phyloP scores from a whole-genome alignment of 2,888 invertebrate genomes.

The Bembecia ichneumoniformis region DNA sequence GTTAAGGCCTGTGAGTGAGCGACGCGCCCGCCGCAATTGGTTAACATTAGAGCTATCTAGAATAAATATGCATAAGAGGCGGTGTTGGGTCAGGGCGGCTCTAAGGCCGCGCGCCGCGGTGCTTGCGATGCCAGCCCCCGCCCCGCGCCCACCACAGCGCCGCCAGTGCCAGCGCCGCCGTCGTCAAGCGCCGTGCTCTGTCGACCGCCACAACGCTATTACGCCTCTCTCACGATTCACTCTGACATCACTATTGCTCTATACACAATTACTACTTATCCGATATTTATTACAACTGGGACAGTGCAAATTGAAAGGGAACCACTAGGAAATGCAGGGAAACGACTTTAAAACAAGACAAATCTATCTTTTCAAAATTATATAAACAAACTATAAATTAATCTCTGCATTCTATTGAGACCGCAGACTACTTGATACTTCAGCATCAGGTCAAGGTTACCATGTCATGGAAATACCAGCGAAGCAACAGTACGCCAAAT shows the following conservation, averaged over 20 bases:
- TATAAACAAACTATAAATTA: too few species aligned
- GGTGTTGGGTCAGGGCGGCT: constrained; percentile 59
- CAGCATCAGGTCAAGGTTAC: too few species aligned
- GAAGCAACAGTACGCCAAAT: too few species aligned
- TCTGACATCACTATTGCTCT: constrained; percentile 18
- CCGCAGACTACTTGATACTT: too few species aligned
- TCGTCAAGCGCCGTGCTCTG: constrained; percentile 40
- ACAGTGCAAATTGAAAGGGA: too few species aligned
- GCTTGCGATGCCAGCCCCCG: constrained; percentile 56
- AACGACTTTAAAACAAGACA: too few species aligned
- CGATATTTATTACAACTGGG: background rate
- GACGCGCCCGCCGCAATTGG: constrained; percentile 55
- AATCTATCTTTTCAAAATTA: too few species aligned
- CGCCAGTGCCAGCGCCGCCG: constrained; percentile 42
- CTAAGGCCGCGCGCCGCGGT: constrained; percentile 71
- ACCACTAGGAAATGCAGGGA: too few species aligned
- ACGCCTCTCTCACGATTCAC: constrained; percentile 39
- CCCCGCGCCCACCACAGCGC: constrained; percentile 10
- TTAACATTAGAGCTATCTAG: constrained; percentile 70
- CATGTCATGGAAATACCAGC: too few species aligned
- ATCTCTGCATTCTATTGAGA: too few species aligned
- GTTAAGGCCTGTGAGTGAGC: constrained; percentile 40
- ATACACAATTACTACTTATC: background rate
- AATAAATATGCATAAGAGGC: constrained; percentile 46
- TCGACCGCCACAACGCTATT: constrained; percentile 22